phyloP scores from a whole-genome alignment of 2,113 vertebrate species.

The Ceratotherium simum region DNA sequence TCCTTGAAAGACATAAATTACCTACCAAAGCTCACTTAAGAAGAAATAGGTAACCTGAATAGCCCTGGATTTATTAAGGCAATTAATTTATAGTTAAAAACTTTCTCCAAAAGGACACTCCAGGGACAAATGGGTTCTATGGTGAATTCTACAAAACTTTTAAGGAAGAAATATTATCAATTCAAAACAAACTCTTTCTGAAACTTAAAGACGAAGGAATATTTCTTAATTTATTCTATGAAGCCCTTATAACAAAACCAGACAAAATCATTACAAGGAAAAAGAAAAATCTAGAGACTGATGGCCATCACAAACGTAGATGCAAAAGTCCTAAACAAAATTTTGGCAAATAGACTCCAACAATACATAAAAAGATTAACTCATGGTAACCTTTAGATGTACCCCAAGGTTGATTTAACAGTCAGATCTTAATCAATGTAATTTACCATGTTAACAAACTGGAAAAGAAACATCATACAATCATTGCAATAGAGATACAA shows the following conservation, averaged over 20 bases:
- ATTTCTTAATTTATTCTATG: not conserved
- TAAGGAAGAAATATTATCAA: not conserved
- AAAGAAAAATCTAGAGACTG: not conserved
- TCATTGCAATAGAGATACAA: not conserved
- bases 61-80: not conserved
- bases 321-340: not conserved
- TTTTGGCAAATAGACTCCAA: not conserved
- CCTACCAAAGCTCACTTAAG: not conserved
- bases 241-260: not conserved
- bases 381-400: not conserved
- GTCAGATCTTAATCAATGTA: not conserved
- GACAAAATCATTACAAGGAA: not conserved
- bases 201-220: not conserved
- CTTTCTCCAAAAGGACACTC: not conserved
- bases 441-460: not conserved
- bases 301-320: not conserved
- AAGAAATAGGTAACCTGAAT: not conserved
- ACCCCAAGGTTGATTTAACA: not conserved
- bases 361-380: not conserved
- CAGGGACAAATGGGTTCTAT: not conserved
- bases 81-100: not conserved
- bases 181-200: not conserved
- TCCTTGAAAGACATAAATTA: not conserved
- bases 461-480: not conserved
- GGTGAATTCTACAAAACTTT: not conserved